Percentiles rank a stretch among this genome's conserved stretches.
Evolutionary conservation across 2,797 vertebrate genomes (phyloP).

Genomic region (Lithobates pipiens): DNA sequence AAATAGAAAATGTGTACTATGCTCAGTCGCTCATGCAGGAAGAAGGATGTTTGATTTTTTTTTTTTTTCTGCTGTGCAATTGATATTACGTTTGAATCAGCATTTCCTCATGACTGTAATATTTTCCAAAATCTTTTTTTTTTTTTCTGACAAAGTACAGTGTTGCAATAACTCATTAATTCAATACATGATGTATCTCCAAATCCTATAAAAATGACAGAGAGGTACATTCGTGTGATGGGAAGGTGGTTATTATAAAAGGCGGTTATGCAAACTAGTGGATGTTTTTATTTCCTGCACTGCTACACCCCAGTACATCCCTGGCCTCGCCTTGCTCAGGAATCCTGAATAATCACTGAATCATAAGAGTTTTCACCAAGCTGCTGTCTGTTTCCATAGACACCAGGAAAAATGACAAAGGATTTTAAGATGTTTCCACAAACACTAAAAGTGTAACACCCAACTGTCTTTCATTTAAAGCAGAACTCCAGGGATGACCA

Average conservation of each 20-base stretch:
- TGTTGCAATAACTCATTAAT: conserved; percentile 3
- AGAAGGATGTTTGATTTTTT: not conserved
- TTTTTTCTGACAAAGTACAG: not conserved
- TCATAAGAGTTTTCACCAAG: conserved; percentile 32
- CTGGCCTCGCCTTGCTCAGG: conserved; percentile 53
- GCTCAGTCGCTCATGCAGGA: not conserved
- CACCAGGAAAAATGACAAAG: conserved; percentile 11
- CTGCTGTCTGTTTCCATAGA: conserved; percentile 30
- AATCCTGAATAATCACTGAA: conserved; percentile 56
- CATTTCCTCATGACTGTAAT: not conserved
- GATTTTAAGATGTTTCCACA: not conserved
- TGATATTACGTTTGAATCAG: not conserved
- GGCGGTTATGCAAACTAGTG: conserved; percentile 33
- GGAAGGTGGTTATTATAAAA: conserved; percentile 29
- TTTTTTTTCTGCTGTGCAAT: not conserved
- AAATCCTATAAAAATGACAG: conserved; percentile 23
- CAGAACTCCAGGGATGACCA: too few species aligned
- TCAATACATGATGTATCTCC: not conserved
- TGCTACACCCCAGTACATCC: conserved; percentile 46
- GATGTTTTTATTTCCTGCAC: conserved; percentile 48
- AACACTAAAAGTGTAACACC: not conserved
- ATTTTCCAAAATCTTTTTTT: not conserved
- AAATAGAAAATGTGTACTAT: not conserved
- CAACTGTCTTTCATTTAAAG: not conserved
- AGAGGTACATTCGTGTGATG: not conserved